Evolutionary conservation across 2,113 vertebrate genomes (phyloP).

Genomic region (Elgaria multicarinata): DNA sequence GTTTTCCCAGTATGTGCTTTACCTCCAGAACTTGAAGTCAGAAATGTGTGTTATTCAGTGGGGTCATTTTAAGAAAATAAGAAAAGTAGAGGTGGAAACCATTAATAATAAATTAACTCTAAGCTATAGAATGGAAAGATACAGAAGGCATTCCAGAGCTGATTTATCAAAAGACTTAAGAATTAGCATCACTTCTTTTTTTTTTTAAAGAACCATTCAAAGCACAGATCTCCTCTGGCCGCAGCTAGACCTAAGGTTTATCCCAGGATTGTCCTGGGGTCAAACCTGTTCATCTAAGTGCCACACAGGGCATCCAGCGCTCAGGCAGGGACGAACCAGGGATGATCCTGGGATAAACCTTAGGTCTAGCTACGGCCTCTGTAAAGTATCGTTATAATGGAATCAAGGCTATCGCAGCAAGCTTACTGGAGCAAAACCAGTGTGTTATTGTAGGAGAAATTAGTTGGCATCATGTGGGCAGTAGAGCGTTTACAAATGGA

Average conservation of each 20-base stretch:
- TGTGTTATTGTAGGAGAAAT: slow-evolving; percentile 24
- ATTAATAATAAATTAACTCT: not conserved
- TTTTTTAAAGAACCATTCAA: not conserved
- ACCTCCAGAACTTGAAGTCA: not conserved
- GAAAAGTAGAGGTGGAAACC: not conserved
- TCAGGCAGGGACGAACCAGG: too few species aligned
- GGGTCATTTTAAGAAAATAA: not conserved
- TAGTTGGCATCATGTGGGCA: slow-evolving; percentile 31
- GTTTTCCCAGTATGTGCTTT: not conserved
- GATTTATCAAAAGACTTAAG: not conserved
- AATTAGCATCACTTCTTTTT: not conserved
- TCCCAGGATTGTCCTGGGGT: too few species aligned
- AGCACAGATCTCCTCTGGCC: not conserved
- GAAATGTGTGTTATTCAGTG: not conserved
- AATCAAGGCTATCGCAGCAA: slow-evolving; percentile 31
- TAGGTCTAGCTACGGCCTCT: too few species aligned
- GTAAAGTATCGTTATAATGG: slow-evolving; percentile 18
- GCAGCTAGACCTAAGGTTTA: too few species aligned
- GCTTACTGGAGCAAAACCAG: slow-evolving; percentile 33
- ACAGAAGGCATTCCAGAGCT: not conserved
- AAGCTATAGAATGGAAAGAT: not conserved
- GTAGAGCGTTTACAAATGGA: not conserved
- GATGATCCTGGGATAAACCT: too few species aligned
- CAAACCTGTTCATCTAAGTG: too few species aligned
- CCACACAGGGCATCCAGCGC: too few species aligned